These are phyloP conservation scores for Frankliniella fusca DNA, from an alignment of 2,888 invertebrate genomes.

Conservation along the genomic window DNA sequence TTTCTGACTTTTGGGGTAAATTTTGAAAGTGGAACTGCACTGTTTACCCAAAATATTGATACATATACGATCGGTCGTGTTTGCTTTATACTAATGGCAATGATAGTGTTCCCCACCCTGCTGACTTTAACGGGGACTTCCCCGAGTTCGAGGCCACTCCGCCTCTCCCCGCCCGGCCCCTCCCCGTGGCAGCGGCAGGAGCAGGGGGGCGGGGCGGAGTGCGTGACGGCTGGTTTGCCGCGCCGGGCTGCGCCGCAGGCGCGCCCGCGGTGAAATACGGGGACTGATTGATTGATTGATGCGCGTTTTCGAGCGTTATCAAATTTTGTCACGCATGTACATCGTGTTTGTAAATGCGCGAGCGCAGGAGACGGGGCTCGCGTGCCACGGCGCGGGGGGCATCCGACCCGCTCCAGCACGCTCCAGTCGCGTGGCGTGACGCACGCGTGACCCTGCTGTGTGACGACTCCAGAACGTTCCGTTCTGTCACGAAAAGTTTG, in stretches of 20 bases:
- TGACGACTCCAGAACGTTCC: background rate
- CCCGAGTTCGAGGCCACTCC: too few species aligned
- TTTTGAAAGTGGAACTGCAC: too few species aligned
- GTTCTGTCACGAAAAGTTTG: background rate
- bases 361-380: background rate
- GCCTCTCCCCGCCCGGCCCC: too few species aligned
- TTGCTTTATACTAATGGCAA: too few species aligned
- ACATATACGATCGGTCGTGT: too few species aligned
- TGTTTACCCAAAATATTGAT: too few species aligned
- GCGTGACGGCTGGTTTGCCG: background rate
- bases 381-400: background rate
- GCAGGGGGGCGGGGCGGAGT: background rate
- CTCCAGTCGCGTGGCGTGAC: background rate
- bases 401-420: too few species aligned
- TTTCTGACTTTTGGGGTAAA: too few species aligned
- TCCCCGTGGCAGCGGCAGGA: background rate
- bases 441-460: background rate
- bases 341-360: background rate
- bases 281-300: background rate
- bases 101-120: too few species aligned
- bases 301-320: slow-evolving; percentile 21
- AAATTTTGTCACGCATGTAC: slow-evolving; percentile 14
- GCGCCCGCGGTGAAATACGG: background rate
- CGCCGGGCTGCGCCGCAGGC: background rate
- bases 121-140: too few species aligned